Evolutionary conservation across 2,888 invertebrate species (phyloP).

Genomic region (Caprella mutica): DNA sequence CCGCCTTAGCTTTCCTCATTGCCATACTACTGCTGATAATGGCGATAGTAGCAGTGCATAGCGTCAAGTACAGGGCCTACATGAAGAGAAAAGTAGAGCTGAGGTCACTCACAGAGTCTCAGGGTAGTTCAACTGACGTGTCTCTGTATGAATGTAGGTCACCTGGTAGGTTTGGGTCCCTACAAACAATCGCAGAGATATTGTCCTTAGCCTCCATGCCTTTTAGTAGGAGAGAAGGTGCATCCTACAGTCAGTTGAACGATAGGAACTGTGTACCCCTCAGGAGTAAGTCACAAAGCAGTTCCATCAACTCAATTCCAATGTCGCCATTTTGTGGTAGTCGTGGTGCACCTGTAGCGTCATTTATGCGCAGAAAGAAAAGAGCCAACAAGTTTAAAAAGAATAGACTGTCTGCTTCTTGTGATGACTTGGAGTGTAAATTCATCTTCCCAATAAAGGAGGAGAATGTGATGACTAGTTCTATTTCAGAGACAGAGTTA

Average conservation of each 20-base stretch:
- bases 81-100: neutral
- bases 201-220: conserved; percentile 22
- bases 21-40: neutral
- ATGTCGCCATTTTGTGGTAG: conserved; percentile 1
- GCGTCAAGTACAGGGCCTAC: neutral
- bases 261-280: conserved; percentile 1
- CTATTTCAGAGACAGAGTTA: conserved; percentile 1
- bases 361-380: conserved; percentile 15
- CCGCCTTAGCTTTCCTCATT: neutral
- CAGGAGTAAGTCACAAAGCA: neutral
- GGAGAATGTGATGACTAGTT: conserved; percentile 3
- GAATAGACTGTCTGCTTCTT: conserved; percentile 25
- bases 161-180: neutral
- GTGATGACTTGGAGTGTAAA: conserved; percentile 22
- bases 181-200: conserved; percentile 23
- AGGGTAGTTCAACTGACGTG: neutral
- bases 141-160: neutral
- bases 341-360: neutral
- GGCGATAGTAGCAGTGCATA: neutral
- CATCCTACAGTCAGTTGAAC: neutral
- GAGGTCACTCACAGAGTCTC: neutral
- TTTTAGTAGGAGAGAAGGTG: conserved; percentile 10
- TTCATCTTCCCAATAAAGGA: conserved; percentile 29
- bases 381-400: conserved; percentile 11
- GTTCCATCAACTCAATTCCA: neutral